A percentile compares a stretch with the other conserved stretches of the same genome.
Evolutionary conservation across 1,140 invertebrate species (phyloP).

Genomic region (Drosophila cardini): DNA sequence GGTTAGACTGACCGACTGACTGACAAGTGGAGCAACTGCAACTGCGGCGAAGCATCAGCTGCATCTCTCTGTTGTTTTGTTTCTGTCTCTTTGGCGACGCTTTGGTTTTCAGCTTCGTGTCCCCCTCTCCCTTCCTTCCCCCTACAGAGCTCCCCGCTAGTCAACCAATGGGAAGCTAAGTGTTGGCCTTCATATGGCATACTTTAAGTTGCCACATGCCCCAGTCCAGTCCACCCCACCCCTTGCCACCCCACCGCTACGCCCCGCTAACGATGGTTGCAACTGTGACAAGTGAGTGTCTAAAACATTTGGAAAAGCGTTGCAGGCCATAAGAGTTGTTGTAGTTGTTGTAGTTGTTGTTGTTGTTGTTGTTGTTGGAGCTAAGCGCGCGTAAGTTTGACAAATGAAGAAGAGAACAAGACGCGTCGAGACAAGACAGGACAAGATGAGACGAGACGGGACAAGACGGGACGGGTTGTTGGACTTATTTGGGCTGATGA

Average conservation of each 20-base stretch:
- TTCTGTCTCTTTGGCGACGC: conserved; percentile 35
- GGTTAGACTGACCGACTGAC: conserved; percentile 18
- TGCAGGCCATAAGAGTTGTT: conserved; percentile 36
- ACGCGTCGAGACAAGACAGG: conserved; percentile 9
- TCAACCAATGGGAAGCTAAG: conserved; percentile 18
- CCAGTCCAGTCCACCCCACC: not conserved
- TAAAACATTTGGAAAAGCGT: conserved; percentile 55
- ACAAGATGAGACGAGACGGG: not conserved
- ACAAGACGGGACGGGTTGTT: not conserved
- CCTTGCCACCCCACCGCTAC: not conserved
- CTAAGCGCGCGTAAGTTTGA: conserved; percentile 70
- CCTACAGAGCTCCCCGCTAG: not conserved
- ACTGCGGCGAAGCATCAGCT: conserved; percentile 26
- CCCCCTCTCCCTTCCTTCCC: not conserved
- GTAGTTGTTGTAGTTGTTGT: conserved; percentile 19
- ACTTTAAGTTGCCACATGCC: conserved; percentile 23
- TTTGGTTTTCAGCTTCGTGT: conserved; percentile 25
- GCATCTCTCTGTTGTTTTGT: conserved; percentile 16
- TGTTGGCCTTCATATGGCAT: conserved; percentile 51
- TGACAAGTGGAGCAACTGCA: conserved; percentile 49
- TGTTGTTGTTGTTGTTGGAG: conserved; percentile 41
- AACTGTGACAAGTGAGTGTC: conserved; percentile 35
- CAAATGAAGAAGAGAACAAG: conserved; percentile 69
- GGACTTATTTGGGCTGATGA: conserved; percentile 54
- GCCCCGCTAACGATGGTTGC: not conserved